Evolutionary conservation across 1,140 invertebrate genomes (phyloP), one percentile per base, ranked within the genome.

Genomic region (Piezodorus guildinii): DNA sequence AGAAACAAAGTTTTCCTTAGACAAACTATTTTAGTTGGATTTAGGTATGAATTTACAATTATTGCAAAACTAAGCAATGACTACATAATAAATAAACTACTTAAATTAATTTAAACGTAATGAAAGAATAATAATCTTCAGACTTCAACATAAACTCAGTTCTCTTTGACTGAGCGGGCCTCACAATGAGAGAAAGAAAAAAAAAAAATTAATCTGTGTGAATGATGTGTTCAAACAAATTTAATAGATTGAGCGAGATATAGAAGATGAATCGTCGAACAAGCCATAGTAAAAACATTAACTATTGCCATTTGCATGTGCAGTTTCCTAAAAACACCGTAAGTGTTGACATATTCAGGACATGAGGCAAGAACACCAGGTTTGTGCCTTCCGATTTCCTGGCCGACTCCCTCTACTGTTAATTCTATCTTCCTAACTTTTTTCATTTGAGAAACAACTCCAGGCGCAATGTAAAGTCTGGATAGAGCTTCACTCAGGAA

Each of bases 301-400:
- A 83, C 85, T 67, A 86, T 81, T 3, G 86, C 86, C 63, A 87
- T 83, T 39, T 73, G 76, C 43, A 83, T 81, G 71, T 90, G 87
- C 23, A 82, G 76, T 5, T 77, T 77, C 21, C 86, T 78, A 73
- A 90, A 90, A 6, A 78, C 76, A 51, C 77, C 77, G 69, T 87
- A 78, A 6, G 88, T 78, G 64, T 80, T 79, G 63, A 85, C 73
- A 72, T 89, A 89, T 66, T 84, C 81, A 0, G 85, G 84, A 70
- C 85, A 88, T 66, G 85, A 77, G 16, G 79, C 78, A 9, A 89
- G 72, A 16, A 80, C 77, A 16, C 85, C 85, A 1, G 83, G 74
- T 21, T 83, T 74, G 61, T 85, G 78, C 65, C 77, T 77, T 25
- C 86, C 87, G 17, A 88, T 75, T 76, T 88, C 87, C 66, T 80